Percentiles rank a stretch among this genome's conserved stretches.
Evolutionary conservation across 1,140 invertebrate genomes (phyloP).

Genomic region (Macrobrachium nipponense): DNA sequence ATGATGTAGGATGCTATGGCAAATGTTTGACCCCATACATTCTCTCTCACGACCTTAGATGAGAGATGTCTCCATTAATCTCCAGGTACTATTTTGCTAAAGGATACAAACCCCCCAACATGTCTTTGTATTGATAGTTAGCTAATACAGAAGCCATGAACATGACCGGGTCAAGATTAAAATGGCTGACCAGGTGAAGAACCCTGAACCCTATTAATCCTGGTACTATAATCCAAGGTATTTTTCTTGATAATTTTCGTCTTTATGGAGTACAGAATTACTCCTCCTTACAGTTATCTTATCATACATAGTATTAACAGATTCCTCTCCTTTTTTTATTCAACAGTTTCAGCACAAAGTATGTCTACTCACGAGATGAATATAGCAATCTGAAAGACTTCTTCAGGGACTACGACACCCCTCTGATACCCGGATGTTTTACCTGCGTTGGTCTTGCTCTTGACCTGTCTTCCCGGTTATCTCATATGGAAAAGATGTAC

Average conservation of each 20-base stretch:
- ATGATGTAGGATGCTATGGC: no score
- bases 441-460: slow-evolving; percentile 89
- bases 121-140: no score
- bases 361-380: slow-evolving; percentile 70
- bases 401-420: slow-evolving; percentile 80
- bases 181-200: no score
- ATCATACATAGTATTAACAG: slow-evolving; percentile 77
- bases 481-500: slow-evolving; percentile 68
- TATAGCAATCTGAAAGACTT: slow-evolving; percentile 75
- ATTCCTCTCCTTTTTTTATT: slow-evolving; percentile 70
- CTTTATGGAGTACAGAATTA: no score
- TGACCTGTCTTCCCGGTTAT: slow-evolving; percentile 76
- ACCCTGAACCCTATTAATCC: no score
- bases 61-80: no score
- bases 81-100: no score
- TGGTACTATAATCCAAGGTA: neutral
- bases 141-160: no score
- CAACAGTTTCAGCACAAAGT: neutral
- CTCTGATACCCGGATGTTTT: slow-evolving; percentile 80
- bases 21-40: no score
- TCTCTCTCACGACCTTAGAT: no score
- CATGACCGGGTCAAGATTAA: no score
- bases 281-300: neutral
- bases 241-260: neutral
- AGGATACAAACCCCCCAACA: no score